A percentile compares a stretch with the other conserved stretches of the same genome.
Conservation (phyloP, 2,888 invertebrate species). For the Hypomecis atomaria region DNA sequence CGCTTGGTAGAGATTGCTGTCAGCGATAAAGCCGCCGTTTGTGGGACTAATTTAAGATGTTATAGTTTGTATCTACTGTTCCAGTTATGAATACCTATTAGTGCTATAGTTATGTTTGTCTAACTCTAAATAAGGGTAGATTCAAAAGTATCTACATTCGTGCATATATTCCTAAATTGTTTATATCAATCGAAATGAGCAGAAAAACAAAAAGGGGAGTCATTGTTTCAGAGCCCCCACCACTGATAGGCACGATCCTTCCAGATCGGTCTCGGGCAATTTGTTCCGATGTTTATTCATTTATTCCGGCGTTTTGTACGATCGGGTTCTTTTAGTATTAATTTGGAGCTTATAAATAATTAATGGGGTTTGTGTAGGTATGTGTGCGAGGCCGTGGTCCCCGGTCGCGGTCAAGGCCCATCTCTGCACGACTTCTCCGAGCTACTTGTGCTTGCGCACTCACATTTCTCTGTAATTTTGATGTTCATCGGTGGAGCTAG, state of each 20-base stretch:
- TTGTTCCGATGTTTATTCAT: constrained; percentile 77
- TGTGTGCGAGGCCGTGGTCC: constrained; percentile 58
- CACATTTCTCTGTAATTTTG: constrained; percentile 24
- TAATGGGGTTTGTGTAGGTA: constrained; percentile 64
- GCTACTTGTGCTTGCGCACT: constrained; percentile 39
- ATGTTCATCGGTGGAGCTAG: constrained; percentile 13
- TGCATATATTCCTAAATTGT: constrained; percentile 43
- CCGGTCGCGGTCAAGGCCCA: constrained; percentile 70
- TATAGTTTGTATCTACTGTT: too few species aligned
- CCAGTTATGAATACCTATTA: too few species aligned
- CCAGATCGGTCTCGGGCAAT: constrained; percentile 61
- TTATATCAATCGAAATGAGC: constrained; percentile 48
- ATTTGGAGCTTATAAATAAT: constrained; percentile 80
- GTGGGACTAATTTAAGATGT: too few species aligned
- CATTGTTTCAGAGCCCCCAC: constrained; percentile 54
- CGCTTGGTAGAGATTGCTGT: too few species aligned
- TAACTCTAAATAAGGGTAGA: too few species aligned
- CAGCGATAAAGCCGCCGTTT: too few species aligned
- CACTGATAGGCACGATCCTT: constrained; percentile 48
- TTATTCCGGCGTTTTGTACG: constrained; percentile 72
- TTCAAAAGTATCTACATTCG: too few species aligned
- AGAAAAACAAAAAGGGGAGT: constrained; percentile 52
- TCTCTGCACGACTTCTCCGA: constrained; percentile 54
- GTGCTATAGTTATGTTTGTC: too few species aligned
- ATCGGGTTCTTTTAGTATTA: constrained; percentile 71